Conservation (phyloP, 1,140 invertebrate species). For the Drosophila auraria region DNA sequence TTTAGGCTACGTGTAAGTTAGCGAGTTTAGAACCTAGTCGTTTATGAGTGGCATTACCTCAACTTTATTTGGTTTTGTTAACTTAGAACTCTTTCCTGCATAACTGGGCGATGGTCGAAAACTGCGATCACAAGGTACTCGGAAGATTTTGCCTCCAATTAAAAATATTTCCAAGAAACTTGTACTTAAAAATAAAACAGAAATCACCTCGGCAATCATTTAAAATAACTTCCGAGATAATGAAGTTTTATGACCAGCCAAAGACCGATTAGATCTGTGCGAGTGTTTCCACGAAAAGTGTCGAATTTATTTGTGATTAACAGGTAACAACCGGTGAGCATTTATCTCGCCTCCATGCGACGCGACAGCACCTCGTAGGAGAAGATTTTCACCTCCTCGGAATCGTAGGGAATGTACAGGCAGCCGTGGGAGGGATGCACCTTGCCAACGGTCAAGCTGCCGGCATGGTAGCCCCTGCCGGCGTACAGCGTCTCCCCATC, state of each 20-base stretch:
- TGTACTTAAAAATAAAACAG: constrained; percentile 4
- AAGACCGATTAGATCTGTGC: constrained; percentile 14
- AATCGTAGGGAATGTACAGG: constrained; percentile 90
- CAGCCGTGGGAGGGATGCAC: constrained; percentile 89
- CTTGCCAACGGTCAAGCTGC: constrained; percentile 90
- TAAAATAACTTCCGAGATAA: constrained; percentile 29
- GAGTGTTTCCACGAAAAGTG: constrained; percentile 39
- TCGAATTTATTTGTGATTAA: constrained; percentile 40
- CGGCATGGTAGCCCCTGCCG: constrained; percentile 87
- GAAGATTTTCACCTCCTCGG: constrained; percentile 87
- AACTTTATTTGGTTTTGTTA: constrained; percentile 58
- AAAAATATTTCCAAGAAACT: neutral
- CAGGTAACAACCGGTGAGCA: neutral
- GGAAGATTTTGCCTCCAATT: neutral
- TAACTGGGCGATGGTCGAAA: constrained; percentile 30
- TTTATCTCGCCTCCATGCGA: constrained; percentile 54
- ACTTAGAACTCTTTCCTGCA: constrained; percentile 73
- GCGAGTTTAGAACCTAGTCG: constrained; percentile 55
- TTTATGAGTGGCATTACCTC: constrained; percentile 27
- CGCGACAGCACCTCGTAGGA: constrained; percentile 75
- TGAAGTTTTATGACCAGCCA: constrained; percentile 12
- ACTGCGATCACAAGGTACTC: constrained; percentile 52
- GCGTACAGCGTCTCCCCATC: constrained; percentile 89
- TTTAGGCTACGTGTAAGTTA: constrained; percentile 50
- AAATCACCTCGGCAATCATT: neutral